phyloP scores from a whole-genome alignment of 1,140 invertebrate species.

The Drosophila teissieri region DNA sequence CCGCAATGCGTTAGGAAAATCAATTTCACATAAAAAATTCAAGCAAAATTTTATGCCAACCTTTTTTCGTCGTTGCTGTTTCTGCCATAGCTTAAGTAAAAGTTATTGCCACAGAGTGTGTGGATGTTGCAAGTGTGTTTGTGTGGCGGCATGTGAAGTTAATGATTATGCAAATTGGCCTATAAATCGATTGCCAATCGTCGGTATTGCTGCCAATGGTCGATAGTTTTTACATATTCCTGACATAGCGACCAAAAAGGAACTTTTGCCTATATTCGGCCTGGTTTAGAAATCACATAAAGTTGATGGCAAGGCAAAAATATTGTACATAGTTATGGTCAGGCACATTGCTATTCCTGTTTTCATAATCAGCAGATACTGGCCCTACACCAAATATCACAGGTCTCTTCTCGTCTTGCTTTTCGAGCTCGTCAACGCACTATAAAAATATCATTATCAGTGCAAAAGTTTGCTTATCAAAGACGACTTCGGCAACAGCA shows the following conservation, averaged over 20 bases:
- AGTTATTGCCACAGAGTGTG: slow-evolving; percentile 61
- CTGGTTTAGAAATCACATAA: too few species aligned
- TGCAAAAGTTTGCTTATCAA: slow-evolving; percentile 75
- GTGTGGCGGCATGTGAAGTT: slow-evolving; percentile 57
- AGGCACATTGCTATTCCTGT: too few species aligned
- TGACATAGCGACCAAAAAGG: slow-evolving; percentile 36
- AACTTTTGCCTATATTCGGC: background rate
- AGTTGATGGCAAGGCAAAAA: too few species aligned
- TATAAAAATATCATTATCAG: slow-evolving; percentile 83
- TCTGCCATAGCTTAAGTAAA: slow-evolving; percentile 47
- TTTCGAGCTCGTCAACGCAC: slow-evolving; percentile 76
- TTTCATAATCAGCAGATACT: background rate
- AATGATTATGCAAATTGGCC: slow-evolving; percentile 82
- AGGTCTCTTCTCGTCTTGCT: slow-evolving; percentile 38
- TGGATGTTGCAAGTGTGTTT: slow-evolving; percentile 13
- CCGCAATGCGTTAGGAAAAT: slow-evolving; percentile 64
- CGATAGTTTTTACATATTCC: slow-evolving; percentile 40
- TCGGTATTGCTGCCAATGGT: slow-evolving; percentile 58
- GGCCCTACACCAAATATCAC: background rate
- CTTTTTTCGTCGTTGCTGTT: slow-evolving; percentile 56
- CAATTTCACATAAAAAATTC: slow-evolving; percentile 81
- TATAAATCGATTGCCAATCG: slow-evolving; percentile 76
- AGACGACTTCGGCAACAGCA: slow-evolving; percentile 46
- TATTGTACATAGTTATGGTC: too few species aligned
- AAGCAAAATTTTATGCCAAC: slow-evolving; percentile 78